These are phyloP conservation scores for Calliphora vicina DNA, from an alignment of 1,140 invertebrate genomes.

Conservation along the genomic window DNA sequence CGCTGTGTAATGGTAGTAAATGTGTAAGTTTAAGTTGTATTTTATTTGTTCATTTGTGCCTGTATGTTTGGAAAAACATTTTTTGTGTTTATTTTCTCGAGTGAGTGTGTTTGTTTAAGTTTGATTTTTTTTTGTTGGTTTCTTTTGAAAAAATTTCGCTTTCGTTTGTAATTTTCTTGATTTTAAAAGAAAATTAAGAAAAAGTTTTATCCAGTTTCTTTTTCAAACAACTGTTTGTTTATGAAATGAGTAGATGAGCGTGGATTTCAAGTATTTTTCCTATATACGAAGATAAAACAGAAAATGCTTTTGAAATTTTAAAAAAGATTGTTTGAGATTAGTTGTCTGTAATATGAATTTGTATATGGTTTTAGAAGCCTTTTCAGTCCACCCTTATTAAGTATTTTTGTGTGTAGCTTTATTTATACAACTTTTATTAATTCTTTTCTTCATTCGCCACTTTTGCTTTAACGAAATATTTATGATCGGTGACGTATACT, in stretches of 20 bases:
- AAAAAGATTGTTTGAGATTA: no score
- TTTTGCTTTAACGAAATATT: not conserved
- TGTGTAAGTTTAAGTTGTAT: slow-evolving; percentile 1
- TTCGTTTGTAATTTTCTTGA: slow-evolving; percentile 1
- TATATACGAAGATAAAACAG: no score
- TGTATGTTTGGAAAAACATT: not conserved
- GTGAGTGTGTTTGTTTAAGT: not conserved
- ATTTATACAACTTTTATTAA: no score
- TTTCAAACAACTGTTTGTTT: not conserved
- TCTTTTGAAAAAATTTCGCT: not conserved
- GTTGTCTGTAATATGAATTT: not conserved
- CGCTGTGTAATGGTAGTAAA: no score
- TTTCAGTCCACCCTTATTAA: no score
- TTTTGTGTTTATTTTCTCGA: not conserved
- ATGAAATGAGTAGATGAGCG: not conserved
- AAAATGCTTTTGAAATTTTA: no score
- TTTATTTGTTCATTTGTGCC: not conserved
- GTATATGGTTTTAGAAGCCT: no score
- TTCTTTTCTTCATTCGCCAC: no score
- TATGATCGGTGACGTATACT: not conserved
- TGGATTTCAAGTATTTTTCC: no score
- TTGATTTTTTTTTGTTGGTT: not conserved
- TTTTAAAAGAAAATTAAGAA: not conserved
- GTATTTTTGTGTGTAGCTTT: not conserved
- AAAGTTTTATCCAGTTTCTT: not conserved